These are phyloP conservation scores for Argopecten irradians DNA, from an alignment of 1,140 invertebrate species.

Conservation along the genomic window DNA sequence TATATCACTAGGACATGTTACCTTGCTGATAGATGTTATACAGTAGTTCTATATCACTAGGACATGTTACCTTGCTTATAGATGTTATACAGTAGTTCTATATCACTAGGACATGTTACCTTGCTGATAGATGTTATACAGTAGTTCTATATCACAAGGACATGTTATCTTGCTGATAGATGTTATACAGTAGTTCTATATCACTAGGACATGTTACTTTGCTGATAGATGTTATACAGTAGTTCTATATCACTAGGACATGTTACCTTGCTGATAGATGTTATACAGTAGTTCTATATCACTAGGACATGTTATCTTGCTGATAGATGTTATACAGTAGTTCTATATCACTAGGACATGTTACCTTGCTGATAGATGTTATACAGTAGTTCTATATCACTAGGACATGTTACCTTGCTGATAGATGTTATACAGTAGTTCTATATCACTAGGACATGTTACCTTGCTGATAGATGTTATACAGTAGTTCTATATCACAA, in stretches of 20 bases:
- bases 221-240: slow-evolving; percentile 89
- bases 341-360: slow-evolving; percentile 85
- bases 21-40: slow-evolving; percentile 90
- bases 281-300: slow-evolving; percentile 88
- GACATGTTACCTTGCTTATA: slow-evolving; percentile 87
- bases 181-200: slow-evolving; percentile 85
- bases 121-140: slow-evolving; percentile 90
- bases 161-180: slow-evolving; percentile 87
- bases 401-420: slow-evolving; percentile 85
- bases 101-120: slow-evolving; percentile 87
- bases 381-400: slow-evolving; percentile 87
- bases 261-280: slow-evolving; percentile 88
- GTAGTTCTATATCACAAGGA: slow-evolving; percentile 87
- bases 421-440: slow-evolving; percentile 88
- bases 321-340: slow-evolving; percentile 90
- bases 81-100: slow-evolving; percentile 86
- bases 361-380: slow-evolving; percentile 90
- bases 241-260: slow-evolving; percentile 86
- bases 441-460: slow-evolving; percentile 86
- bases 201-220: slow-evolving; percentile 87
- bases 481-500: slow-evolving; percentile 87
- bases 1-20: slow-evolving; percentile 86
- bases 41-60: slow-evolving; percentile 87
- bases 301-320: slow-evolving; percentile 85
- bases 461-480: slow-evolving; percentile 90